Conservation (phyloP, 2,113 vertebrate species). For the Phasianus colchicus region DNA sequence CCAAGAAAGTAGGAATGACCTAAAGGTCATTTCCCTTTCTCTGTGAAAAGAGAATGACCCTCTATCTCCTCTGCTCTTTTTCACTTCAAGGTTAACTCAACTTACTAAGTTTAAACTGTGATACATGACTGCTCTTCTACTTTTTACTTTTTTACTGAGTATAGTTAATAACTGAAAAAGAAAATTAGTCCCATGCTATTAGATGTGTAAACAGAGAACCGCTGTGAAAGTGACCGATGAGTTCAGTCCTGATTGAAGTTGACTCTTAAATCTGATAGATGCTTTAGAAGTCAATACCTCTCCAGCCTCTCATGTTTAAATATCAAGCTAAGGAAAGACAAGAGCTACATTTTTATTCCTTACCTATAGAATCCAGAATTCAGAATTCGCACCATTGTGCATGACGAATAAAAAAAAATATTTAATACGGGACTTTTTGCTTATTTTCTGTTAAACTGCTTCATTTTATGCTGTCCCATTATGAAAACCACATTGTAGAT, state of each 20-base stretch:
- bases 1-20: slow-evolving; percentile 37
- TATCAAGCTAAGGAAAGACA: neutral
- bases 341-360: neutral
- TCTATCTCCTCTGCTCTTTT: neutral
- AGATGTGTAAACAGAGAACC: neutral
- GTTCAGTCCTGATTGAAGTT: accelerated
- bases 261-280: neutral
- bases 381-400: neutral
- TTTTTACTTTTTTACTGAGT: neutral
- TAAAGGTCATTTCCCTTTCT: slow-evolving; percentile 25
- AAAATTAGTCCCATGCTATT: neutral
- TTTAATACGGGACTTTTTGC: neutral
- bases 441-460: neutral
- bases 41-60: neutral
- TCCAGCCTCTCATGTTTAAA: neutral
- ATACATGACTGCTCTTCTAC: neutral
- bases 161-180: neutral
- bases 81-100: slow-evolving; percentile 58
- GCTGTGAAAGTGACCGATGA: neutral
- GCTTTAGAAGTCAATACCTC: neutral
- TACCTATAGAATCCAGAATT: neutral
- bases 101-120: neutral
- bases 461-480: neutral
- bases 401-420: neutral
- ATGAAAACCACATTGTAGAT: neutral